Evolutionary conservation across 1,140 invertebrate genomes (phyloP).

Genomic region (Nixonia krombeini): DNA sequence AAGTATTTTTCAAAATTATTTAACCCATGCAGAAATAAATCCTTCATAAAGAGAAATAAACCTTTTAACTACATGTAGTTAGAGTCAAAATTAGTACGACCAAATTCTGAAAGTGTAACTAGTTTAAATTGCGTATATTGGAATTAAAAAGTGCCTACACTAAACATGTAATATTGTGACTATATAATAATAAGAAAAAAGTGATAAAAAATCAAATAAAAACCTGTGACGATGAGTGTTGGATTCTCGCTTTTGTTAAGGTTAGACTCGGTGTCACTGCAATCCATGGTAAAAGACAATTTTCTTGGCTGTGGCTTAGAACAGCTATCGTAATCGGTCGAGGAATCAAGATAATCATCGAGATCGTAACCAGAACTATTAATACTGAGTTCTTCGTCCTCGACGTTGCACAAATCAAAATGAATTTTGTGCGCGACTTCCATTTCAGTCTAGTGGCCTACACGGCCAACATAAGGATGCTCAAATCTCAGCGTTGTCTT

Average conservation of each 20-base stretch:
- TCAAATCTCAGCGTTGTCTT: too few relatives aligned
- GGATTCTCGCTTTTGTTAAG: slow-evolving; percentile 24
- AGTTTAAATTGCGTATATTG: too few relatives aligned
- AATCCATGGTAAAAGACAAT: slow-evolving; percentile 63
- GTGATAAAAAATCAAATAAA: slow-evolving; percentile 1
- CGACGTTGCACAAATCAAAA: slow-evolving; percentile 60
- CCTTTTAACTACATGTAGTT: too few relatives aligned
- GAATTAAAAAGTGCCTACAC: too few relatives aligned
- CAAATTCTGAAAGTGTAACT: too few relatives aligned
- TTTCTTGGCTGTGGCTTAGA: slow-evolving; percentile 59
- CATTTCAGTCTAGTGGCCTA: slow-evolving; percentile 52
- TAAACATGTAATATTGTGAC: too few relatives aligned
- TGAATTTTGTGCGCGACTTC: slow-evolving; percentile 61
- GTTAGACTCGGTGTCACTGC: slow-evolving; percentile 58
- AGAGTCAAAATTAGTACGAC: too few relatives aligned
- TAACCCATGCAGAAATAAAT: too few relatives aligned
- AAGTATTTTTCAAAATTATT: too few relatives aligned
- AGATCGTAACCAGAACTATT: slow-evolving; percentile 64
- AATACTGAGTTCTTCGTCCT: slow-evolving; percentile 63
- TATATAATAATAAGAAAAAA: background rate
- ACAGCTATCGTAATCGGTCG: slow-evolving; percentile 55
- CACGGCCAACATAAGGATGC: too few relatives aligned
- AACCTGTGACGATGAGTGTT: slow-evolving; percentile 60
- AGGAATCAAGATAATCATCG: slow-evolving; percentile 62
- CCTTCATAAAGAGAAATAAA: too few relatives aligned